These are phyloP conservation scores for Campaea margaritaria DNA, from an alignment of 2,888 invertebrate species.

Conservation along the genomic window DNA sequence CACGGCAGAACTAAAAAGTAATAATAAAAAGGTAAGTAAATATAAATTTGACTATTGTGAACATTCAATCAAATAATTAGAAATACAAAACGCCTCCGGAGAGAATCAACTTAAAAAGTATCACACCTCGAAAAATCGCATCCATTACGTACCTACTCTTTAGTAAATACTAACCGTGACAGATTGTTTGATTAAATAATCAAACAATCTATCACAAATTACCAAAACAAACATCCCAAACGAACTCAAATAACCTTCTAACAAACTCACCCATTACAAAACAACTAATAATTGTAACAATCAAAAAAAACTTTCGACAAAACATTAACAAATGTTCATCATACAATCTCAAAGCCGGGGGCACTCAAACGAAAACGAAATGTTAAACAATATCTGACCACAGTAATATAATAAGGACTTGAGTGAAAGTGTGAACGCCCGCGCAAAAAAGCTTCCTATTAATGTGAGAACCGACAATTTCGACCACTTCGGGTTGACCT, in stretches of 20 bases:
- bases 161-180: too few relatives aligned
- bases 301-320: constrained; percentile 32
- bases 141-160: too few relatives aligned
- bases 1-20: too few relatives aligned
- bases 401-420: constrained; percentile 66
- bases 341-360: constrained; percentile 40
- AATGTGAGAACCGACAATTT: constrained; percentile 29
- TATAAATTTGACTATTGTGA: too few relatives aligned
- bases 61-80: too few relatives aligned
- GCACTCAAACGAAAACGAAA: constrained; percentile 69
- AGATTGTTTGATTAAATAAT: too few relatives aligned
- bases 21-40: too few relatives aligned
- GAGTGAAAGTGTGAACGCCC: constrained; percentile 68
- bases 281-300: constrained; percentile 24
- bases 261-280: constrained; percentile 7
- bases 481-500: constrained; percentile 18
- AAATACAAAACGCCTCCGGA: too few relatives aligned
- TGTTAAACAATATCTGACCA: constrained; percentile 66
- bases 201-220: neutral
- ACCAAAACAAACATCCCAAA: constrained; percentile 5
- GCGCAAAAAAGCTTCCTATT: constrained; percentile 32
- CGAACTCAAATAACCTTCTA: constrained; percentile 12
- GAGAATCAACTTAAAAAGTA: too few relatives aligned
- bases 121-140: too few relatives aligned
- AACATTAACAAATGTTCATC: constrained; percentile 20